Evolutionary conservation across 2,888 invertebrate species (phyloP), one percentile per base, ranked within the genome.

Genomic region (Unio pictorum): DNA sequence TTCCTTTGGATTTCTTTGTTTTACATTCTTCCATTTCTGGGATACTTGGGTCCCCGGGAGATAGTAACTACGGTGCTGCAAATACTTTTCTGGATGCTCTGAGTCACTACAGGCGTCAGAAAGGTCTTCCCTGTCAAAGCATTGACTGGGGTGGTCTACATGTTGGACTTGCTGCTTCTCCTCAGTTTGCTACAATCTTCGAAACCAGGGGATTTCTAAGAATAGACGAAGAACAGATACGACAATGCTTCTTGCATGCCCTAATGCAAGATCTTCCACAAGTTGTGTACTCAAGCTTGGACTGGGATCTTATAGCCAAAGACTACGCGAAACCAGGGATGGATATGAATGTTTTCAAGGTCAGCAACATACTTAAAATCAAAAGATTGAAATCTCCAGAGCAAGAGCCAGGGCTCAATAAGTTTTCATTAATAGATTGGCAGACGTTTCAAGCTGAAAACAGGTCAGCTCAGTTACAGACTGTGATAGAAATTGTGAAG

Each of bases 81-180:
- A 85, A 85, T 61, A 75, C 80, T 5, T 86, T 86, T 65, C 71
- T 81, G 69, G 86, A 86, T 66, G 68, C 81, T 0, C 66, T 86
- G 23, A 81, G 81, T 7, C 72, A 75, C 61, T 83, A 79, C 68
- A 75, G 86, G 11, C 69, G 79, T 26, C 56, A 66, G 20, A 60
- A 70, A 23, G 81, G 80, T 5, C 67, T 81, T 2, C 57, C 79
- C 4, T 84, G 75, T 3, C 83, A 84, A 70, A 71, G 73, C 30
- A 83, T 86, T 18, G 83, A 85, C 66, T 86, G 84, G 86, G 84
- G 84, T 20, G 75, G 82, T 11, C 73, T 85, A 6, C 74, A 71
- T 62, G 69, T 84, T 11, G 84, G 84, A 26, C 81, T 85, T 79
- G 76, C 73, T 3, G 61, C 69, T 4, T 66, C 70, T 30, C 63